Evolutionary conservation across 2,888 invertebrate genomes (phyloP).

Genomic region (Lobophora halterata): DNA sequence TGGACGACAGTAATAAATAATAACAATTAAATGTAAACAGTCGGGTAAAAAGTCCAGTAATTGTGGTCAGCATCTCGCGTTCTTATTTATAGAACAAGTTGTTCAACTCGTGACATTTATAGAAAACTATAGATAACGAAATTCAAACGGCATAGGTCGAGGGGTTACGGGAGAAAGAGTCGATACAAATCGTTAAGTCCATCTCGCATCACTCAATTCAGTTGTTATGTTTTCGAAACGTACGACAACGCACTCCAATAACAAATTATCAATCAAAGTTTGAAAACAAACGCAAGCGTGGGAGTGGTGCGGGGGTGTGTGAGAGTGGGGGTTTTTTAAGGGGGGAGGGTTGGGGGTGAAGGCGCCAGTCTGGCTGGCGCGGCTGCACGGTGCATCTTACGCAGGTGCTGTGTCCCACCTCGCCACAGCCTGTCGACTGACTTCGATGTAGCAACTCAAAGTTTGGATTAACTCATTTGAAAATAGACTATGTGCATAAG

Average conservation of each 20-base stretch:
- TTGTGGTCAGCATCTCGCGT: too few relatives aligned
- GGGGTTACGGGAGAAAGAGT: too few relatives aligned
- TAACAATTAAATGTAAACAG: too few relatives aligned
- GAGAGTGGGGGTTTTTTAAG: slow-evolving; percentile 29
- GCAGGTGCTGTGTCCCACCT: slow-evolving; percentile 57
- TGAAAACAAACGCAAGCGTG: slow-evolving; percentile 74
- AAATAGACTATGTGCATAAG: too few relatives aligned
- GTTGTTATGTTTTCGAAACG: slow-evolving; percentile 53
- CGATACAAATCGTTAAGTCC: too few relatives aligned
- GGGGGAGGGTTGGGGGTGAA: slow-evolving; percentile 38
- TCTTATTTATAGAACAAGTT: too few relatives aligned
- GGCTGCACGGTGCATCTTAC: slow-evolving; percentile 61
- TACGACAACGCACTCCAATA: slow-evolving; percentile 71
- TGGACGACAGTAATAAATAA: too few relatives aligned
- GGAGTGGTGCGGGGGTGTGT: slow-evolving; percentile 37
- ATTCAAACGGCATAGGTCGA: too few relatives aligned
- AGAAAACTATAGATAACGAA: too few relatives aligned
- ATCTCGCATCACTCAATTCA: too few relatives aligned
- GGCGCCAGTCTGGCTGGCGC: slow-evolving; percentile 77
- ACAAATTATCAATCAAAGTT: slow-evolving; percentile 80
- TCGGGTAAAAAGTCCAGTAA: too few relatives aligned
- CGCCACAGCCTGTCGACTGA: slow-evolving; percentile 32
- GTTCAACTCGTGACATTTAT: slow-evolving; percentile 1
- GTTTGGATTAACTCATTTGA: too few relatives aligned
- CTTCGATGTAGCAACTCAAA: neutral